Conservation (phyloP, 2,888 invertebrate species). For the Agriopis marginaria region DNA sequence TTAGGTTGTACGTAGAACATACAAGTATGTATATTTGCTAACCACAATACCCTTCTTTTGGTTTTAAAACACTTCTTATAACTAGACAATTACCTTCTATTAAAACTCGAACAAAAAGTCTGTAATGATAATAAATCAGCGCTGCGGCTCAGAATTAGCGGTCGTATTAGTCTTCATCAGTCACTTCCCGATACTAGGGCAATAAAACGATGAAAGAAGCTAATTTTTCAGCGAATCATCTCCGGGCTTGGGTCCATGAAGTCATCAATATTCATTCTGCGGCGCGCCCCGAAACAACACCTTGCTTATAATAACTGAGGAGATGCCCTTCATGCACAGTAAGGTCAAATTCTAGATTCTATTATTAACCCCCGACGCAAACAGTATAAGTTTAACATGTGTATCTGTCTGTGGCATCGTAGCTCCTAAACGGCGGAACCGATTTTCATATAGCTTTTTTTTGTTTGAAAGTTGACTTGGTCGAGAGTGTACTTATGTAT, state of each 20-base stretch:
- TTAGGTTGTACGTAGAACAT: too few relatives aligned
- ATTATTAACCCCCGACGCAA: too few relatives aligned
- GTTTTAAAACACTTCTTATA: not conserved
- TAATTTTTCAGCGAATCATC: slow-evolving; percentile 86
- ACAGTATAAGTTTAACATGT: too few relatives aligned
- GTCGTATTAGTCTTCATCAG: slow-evolving; percentile 84
- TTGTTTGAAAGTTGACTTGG: too few relatives aligned
- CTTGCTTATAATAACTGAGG: slow-evolving; percentile 58
- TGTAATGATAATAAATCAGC: slow-evolving; percentile 59
- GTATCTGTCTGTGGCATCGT: too few relatives aligned
- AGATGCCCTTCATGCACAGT: slow-evolving; percentile 45
- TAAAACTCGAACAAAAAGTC: slow-evolving; percentile 60
- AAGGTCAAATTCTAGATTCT: not conserved
- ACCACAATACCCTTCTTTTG: too few relatives aligned
- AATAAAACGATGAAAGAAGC: slow-evolving; percentile 85
- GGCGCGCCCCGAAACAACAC: slow-evolving; percentile 84
- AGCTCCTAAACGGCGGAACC: too few relatives aligned
- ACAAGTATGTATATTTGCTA: too few relatives aligned
- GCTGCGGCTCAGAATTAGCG: slow-evolving; percentile 81
- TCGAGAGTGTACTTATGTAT: too few relatives aligned
- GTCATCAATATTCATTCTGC: slow-evolving; percentile 86
- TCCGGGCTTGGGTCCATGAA: slow-evolving; percentile 75
- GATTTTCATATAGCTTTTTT: too few relatives aligned
- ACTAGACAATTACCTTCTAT: slow-evolving; percentile 49
- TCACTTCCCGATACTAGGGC: slow-evolving; percentile 70